Evolutionary conservation across 1,140 invertebrate species (phyloP), one percentile per base, ranked within the genome.

Genomic region (Halictus rubicundus): DNA sequence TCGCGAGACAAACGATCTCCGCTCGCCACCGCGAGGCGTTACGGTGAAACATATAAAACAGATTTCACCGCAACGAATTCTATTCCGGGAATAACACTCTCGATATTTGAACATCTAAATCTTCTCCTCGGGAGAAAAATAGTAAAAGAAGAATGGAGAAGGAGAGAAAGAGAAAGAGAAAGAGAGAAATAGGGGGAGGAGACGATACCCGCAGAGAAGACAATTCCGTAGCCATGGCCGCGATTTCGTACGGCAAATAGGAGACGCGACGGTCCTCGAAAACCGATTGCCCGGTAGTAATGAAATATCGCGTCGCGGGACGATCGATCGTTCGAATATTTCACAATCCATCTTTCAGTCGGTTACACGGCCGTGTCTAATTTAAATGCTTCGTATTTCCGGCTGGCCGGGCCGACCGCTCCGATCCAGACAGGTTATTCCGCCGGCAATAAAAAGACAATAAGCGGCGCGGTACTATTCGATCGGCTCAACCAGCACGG

Each of bases 371-470:
- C 46, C 60, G 46, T 78, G 76, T 78, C 68, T 78, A 78, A 78
- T 78, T 78, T 78, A 78, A 78, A 78, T 25, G 65, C 54, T 52
- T 63, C 64, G 37, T 66, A 57, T 66, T 77, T 70, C 74, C 74
- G 52, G 52, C 19, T 37, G 16, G 32, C 54, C 49, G 46, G 42
- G 0, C 25, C 21, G 57, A 19, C 25, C 21, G 3, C 39, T 27
- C 46, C 59, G 52, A 42, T 72, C 68, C 60, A 78, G 76, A 78
- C 76, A 78, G 76, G 76, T 72, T 78, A 78, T 78, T 72, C 68
- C 60, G n/a, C 3, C n/a, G 52, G 54, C 70, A n/a, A 74, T 79
- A 73, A 74, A 79, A 79, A 60, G 78, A 79, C 78, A 74, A 79
- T 66, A 68, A 32, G 63, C 14, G 37, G 27, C 60, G 14, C 14